Evolutionary conservation across 2,888 invertebrate genomes (phyloP), one percentile per base, ranked within the genome.

Genomic region (Pyrochroa serraticornis): DNA sequence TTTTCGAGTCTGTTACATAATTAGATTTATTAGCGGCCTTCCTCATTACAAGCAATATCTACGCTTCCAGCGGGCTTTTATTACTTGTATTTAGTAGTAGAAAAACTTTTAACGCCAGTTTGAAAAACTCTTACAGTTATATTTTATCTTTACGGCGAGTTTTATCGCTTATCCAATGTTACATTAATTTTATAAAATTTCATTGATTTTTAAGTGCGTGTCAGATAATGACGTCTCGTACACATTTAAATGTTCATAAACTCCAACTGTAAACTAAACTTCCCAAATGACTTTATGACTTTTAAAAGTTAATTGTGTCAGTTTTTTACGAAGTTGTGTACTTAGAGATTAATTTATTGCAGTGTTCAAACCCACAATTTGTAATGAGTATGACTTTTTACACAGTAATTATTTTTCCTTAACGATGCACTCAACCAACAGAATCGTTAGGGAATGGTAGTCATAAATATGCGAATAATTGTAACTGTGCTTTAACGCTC

Each of bases 161-260:
- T 54, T 54, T 48, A 54, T 47, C 48, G 43, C 43, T 53, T 53
- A 53, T 39, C 38, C 34, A 53, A 53, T 46, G 53, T 41, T 37
- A 42, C 35, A 37, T 47, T 56, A 56, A 56, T 56, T 56, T 49
- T 49, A 56, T 56, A 49, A 56, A 49, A 50, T 49, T 45, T 56
- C 44, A 56, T 56, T 49, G 56, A 56, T 50, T 49, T 38, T 55
- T 48, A 48, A 55, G 48, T 55, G 55, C 43, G 48, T 55, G 48
- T 48, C 36, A 33, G 46, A 43, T 55, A 55, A 55, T 46, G 46
- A 47, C 38, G 53, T 10, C 30, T 22, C 39, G 48, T 39, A 48
- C 41, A 48, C 33, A 48, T 22, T 22, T 22, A 22, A 22, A 22
- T 22, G 22, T 22, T 22, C 39, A 39, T 33, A 38, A 45, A 41